Percentiles rank a stretch among this genome's conserved stretches.
These are phyloP conservation scores for Notechis scutatus DNA, from an alignment of 2,113 vertebrate species.

Conservation along the genomic window DNA sequence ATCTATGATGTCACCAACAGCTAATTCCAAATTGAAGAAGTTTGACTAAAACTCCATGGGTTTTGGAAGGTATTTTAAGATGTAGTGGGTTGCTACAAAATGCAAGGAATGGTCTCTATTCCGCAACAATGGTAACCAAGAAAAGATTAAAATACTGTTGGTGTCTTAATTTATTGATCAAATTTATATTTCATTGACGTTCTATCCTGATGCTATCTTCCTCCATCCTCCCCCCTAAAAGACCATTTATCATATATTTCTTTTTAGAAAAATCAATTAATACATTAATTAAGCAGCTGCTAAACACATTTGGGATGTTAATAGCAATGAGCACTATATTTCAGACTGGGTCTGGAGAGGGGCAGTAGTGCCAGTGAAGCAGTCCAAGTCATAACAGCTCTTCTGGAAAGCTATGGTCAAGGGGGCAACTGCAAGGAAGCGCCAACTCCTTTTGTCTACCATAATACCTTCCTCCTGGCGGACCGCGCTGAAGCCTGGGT, in stretches of 20 bases:
- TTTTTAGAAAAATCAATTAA: background rate
- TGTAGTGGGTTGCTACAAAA: background rate
- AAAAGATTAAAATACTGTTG: background rate
- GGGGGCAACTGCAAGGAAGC: conserved; percentile 89
- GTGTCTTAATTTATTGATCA: background rate
- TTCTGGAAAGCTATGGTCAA: conserved; percentile 84
- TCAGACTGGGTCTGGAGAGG: conserved; percentile 86
- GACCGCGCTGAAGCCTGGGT: conserved; percentile 89
- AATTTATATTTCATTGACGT: background rate
- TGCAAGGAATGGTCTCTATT: background rate
- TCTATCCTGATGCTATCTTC: background rate
- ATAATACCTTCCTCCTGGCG: conserved; percentile 92
- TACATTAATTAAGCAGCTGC: background rate
- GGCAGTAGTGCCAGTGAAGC: conserved; percentile 78
- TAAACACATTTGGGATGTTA: background rate
- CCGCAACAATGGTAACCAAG: background rate
- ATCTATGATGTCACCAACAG: background rate
- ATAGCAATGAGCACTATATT: background rate
- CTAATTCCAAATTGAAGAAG: background rate
- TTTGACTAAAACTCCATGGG: background rate
- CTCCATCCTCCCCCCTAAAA: background rate
- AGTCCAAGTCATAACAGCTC: conserved; percentile 73
- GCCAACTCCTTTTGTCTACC: conserved; percentile 80
- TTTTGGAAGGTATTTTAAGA: background rate
- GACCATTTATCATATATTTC: background rate